A percentile compares a stretch with the other conserved stretches of the same genome.
Evolutionary conservation across 2,797 vertebrate genomes (phyloP).

Genomic region (Sebastes matsubarae): DNA sequence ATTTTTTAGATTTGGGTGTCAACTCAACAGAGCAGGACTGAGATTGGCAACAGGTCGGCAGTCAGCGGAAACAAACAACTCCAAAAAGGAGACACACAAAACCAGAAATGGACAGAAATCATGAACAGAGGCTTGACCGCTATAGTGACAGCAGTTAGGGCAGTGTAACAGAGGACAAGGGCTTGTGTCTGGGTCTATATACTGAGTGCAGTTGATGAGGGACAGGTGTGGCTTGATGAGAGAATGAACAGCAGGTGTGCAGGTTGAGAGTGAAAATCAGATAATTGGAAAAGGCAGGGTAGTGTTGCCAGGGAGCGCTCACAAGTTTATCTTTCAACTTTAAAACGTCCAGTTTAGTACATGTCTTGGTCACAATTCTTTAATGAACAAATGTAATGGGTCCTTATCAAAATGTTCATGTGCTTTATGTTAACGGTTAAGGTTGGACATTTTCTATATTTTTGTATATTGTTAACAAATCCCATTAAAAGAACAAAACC

Average conservation of each 20-base stretch:
- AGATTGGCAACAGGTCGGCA: neutral
- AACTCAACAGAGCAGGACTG: neutral
- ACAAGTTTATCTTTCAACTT: neutral
- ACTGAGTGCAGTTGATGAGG: neutral
- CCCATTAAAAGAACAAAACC: neutral
- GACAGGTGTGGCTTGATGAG: slow-evolving; percentile 3
- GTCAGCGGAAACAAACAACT: neutral
- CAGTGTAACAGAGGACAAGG: neutral
- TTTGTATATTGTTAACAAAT: neutral
- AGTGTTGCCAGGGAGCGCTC: neutral
- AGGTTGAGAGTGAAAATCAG: neutral
- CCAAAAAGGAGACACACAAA: neutral
- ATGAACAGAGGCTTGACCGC: neutral
- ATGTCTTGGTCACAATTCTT: neutral
- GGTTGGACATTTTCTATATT: neutral
- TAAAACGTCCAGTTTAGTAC: neutral
- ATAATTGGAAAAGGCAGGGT: neutral
- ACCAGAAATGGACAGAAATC: neutral
- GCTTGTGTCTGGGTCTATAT: neutral
- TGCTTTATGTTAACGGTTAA: neutral
- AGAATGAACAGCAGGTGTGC: slow-evolving; percentile 16
- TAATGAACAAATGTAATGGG: neutral
- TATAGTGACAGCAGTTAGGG: neutral
- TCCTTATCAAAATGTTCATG: neutral
- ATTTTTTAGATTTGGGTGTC: neutral